phyloP scores from a whole-genome alignment of 1,140 invertebrate genomes.

The Limonius californicus region DNA sequence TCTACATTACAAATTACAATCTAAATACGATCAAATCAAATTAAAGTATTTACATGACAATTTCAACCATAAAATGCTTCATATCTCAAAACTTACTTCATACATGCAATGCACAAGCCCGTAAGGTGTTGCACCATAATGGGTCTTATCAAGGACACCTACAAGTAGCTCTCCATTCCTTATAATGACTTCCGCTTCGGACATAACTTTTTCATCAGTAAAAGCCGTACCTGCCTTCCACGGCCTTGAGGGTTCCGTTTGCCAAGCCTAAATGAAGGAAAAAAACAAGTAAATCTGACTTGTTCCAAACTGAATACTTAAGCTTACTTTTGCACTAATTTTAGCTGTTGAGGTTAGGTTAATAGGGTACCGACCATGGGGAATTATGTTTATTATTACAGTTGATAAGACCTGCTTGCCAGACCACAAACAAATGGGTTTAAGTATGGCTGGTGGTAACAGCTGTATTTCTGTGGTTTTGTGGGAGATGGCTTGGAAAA shows the following conservation, averaged over 20 bases:
- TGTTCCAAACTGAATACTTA: too few relatives aligned
- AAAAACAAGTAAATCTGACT: too few relatives aligned
- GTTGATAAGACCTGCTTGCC: constrained; percentile 95
- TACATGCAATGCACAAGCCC: constrained; percentile 91
- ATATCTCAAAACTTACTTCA: constrained; percentile 69
- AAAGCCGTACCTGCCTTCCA: constrained; percentile 62
- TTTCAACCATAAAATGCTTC: too few relatives aligned
- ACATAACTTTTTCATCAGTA: constrained; percentile 62
- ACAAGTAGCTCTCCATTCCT: constrained; percentile 81
- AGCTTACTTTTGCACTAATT: constrained; percentile 68
- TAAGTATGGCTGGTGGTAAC: constrained; percentile 83
- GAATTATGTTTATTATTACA: constrained; percentile 83
- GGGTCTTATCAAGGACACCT: constrained; percentile 96
- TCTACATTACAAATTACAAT: too few relatives aligned
- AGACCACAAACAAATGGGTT: constrained; percentile 88
- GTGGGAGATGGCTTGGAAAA: constrained; percentile 78
- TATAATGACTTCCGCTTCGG: constrained; percentile 90
- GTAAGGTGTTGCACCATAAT: constrained; percentile 92
- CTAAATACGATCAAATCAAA: too few relatives aligned
- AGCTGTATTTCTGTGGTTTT: constrained; percentile 62
- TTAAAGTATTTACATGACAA: too few relatives aligned
- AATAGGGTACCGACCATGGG: constrained; percentile 66
- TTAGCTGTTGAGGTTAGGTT: constrained; percentile 82
- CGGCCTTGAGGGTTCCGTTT: constrained; percentile 49
- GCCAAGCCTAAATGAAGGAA: constrained; percentile 61